Base-by-base conservation (phyloP, 2,113 vertebrate genomes). In the Numenius arquata region DNA sequence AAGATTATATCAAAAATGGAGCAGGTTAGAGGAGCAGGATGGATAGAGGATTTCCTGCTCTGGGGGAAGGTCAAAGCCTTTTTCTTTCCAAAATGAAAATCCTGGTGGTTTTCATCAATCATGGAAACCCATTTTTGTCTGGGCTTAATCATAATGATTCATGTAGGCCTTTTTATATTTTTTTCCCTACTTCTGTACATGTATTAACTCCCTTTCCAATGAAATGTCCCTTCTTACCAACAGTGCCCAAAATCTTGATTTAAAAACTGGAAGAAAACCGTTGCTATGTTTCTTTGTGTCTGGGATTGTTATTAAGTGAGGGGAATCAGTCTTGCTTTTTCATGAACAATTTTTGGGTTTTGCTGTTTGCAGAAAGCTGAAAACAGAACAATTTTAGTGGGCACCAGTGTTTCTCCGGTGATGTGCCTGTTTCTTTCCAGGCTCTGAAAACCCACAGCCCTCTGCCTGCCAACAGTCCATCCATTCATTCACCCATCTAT, bases 21-120 rank as follows among this genome's bases (percentile, higher is more conserved):
- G 78, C 65, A 26, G 63, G 67, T 72, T 26, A 15, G 85, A 29
- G 8, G 70, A 92, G 70, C 30, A 12, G 63, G 65, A 21, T 68
- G 72, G 83, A n/a, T 12, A 41, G 63, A 86, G 68, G 59, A 63
- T 89, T 62, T 95, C 68, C 72, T 88, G 76, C 47, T 84, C 79
- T 30, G 18, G 22, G 55, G 47, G 63, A 81, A 90, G 82, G 82
- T 77, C 75, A 92, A 70, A 90, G 15, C 15, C 22, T 36, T 52
- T 68, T 79, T 67, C 79, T 70, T 56, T 48, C 70, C 30, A 2
- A 6, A 62, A 79, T 65, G 6, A 79, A 94, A 93, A 88, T 61
- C 58, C 34, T 32, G 27, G 15, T 0, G 3, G 20, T 63, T 85
- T 65, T 89, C 48, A 58, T 83, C 85, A 21, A 3, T 52, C 53